phyloP scores from a whole-genome alignment of 2,113 vertebrate genomes.

The Platycercus adscitus region DNA sequence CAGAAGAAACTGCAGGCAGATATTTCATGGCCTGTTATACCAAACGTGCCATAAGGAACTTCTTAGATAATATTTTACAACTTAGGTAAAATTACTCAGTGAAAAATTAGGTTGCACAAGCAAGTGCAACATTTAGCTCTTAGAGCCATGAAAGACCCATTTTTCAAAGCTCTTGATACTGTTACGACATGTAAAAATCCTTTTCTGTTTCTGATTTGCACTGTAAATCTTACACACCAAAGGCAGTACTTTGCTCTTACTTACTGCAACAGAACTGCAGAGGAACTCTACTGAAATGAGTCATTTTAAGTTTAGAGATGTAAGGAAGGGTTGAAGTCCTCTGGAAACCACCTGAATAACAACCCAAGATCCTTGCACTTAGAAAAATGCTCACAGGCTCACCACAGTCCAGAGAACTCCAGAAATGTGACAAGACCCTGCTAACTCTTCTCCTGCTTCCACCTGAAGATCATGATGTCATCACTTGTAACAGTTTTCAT shows the following conservation, averaged over 20 bases:
- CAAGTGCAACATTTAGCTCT: neutral
- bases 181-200: neutral
- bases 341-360: neutral
- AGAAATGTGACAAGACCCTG: neutral
- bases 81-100: neutral
- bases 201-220: neutral
- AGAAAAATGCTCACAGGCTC: neutral
- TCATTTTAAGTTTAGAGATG: neutral
- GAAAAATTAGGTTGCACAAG: neutral
- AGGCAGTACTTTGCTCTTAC: neutral
- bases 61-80: neutral
- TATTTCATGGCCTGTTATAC: neutral
- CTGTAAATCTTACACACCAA: neutral
- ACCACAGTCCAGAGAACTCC: neutral
- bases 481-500: neutral
- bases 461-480: neutral
- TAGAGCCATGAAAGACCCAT: neutral
- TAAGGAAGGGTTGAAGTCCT: neutral
- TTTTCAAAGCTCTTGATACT: neutral
- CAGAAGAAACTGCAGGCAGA: neutral
- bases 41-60: neutral
- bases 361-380: neutral
- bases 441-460: neutral
- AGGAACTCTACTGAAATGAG: neutral
- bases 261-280: neutral